phyloP scores from a whole-genome alignment of 2,888 invertebrate genomes.

The Hypolimnas misippus region DNA sequence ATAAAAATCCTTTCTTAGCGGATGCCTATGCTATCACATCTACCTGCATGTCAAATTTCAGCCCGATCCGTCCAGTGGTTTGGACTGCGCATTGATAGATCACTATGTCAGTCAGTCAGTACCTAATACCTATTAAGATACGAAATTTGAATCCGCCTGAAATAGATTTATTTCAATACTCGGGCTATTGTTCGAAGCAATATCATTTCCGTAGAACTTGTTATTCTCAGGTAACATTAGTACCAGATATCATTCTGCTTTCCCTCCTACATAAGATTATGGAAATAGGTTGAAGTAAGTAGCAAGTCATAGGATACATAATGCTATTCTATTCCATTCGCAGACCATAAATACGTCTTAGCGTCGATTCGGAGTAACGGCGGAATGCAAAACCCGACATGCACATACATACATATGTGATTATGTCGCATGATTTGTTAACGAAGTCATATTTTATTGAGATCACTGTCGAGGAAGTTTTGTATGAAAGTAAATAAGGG shows the following conservation, averaged over 20 bases:
- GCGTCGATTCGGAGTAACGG: constrained; percentile 45
- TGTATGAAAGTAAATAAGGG: constrained; percentile 12
- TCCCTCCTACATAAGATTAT: constrained; percentile 39
- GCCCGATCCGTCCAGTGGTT: no score
- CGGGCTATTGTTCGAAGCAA: no score
- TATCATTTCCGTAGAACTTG: neutral
- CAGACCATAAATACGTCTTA: constrained; percentile 57
- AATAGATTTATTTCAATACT: no score
- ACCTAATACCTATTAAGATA: no score
- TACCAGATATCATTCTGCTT: constrained; percentile 21
- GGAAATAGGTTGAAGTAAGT: constrained; percentile 41
- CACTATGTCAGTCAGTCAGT: no score
- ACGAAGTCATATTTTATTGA: constrained; percentile 69
- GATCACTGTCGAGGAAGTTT: constrained; percentile 49
- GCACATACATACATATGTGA: constrained; percentile 50
- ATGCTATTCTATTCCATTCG: constrained; percentile 48
- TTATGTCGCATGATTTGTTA: constrained; percentile 53
- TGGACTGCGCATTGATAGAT: no score
- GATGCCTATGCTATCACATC: no score
- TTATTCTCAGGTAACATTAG: neutral
- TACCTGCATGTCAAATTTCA: no score
- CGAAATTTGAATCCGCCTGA: no score
- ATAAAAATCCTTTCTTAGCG: no score
- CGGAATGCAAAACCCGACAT: constrained; percentile 52
- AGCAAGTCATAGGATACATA: constrained; percentile 41